Conservation (phyloP, 2,113 vertebrate genomes). For the Girardinichthys multiradiatus region DNA sequence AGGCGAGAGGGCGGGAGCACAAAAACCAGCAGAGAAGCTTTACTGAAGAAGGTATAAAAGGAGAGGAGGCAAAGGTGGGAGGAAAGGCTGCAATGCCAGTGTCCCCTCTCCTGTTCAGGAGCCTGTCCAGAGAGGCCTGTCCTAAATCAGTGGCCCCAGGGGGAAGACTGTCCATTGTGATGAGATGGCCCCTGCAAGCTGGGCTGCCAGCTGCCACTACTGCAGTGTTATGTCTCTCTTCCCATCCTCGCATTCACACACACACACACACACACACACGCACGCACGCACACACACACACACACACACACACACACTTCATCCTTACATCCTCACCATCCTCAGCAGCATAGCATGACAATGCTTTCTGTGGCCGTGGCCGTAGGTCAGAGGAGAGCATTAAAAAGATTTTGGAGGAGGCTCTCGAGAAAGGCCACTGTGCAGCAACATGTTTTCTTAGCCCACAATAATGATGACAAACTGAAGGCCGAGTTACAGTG, state of each 20-base stretch:
- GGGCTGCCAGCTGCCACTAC: constrained; percentile 81
- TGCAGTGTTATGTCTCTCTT: constrained; percentile 67
- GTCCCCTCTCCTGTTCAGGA: constrained; percentile 73
- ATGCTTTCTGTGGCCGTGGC: constrained; percentile 55
- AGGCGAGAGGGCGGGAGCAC: neutral
- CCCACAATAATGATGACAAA: constrained; percentile 74
- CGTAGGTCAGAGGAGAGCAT: constrained; percentile 62
- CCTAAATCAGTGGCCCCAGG: constrained; percentile 75
- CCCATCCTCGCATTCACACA: neutral
- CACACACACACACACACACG: constrained; percentile 25
- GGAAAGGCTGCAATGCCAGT: constrained; percentile 57
- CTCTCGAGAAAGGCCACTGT: constrained; percentile 44
- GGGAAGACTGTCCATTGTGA: constrained; percentile 76
- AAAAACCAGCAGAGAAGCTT: constrained; percentile 61
- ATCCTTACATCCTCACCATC: constrained; percentile 47
- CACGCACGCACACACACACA: constrained; percentile 28
- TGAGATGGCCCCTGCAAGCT: constrained; percentile 79
- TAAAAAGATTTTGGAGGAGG: constrained; percentile 66
- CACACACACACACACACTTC: constrained; percentile 33
- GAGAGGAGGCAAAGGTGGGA: constrained; percentile 44
- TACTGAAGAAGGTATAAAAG: constrained; percentile 52
- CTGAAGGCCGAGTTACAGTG: constrained; percentile 38
- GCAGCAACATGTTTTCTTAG: constrained; percentile 58
- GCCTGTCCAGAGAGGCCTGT: constrained; percentile 76
- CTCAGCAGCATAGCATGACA: constrained; percentile 61